Evolutionary conservation across 2,888 invertebrate species (phyloP).

Genomic region (Eristalis tenax): DNA sequence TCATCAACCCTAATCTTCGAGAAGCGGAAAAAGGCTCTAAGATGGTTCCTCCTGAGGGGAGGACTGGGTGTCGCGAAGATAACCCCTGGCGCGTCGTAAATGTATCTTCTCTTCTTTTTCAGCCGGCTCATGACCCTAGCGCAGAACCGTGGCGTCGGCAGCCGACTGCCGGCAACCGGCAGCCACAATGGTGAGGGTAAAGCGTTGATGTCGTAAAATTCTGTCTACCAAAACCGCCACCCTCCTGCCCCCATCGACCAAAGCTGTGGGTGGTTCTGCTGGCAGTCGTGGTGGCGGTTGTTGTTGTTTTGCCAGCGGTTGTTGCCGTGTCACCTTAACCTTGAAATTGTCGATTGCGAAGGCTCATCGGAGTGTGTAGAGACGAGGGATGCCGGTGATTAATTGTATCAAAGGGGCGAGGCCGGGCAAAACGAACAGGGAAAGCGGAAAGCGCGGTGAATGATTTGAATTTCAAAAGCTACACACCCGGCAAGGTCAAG

Average conservation of each 20-base stretch:
- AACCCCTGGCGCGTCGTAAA: conserved; percentile 61
- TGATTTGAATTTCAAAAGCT: conserved; percentile 27
- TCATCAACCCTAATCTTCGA: conserved; percentile 65
- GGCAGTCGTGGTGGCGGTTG: not conserved
- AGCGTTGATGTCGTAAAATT: conserved; percentile 66
- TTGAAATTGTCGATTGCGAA: conserved; percentile 57
- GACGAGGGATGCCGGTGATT: conserved; percentile 49
- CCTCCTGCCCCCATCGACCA: conserved; percentile 15
- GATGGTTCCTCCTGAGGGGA: conserved; percentile 46
- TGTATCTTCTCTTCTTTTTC: conserved; percentile 42
- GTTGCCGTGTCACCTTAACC: conserved; percentile 65
- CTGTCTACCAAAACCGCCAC: conserved; percentile 5
- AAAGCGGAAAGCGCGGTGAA: not conserved
- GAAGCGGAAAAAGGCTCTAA: conserved; percentile 43
- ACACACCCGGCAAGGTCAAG: conserved; percentile 53
- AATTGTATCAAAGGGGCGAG: conserved; percentile 50
- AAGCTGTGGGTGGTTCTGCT: not conserved
- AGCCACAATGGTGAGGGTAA: conserved; percentile 52
- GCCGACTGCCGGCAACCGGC: conserved; percentile 16
- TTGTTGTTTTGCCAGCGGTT: conserved; percentile 3
- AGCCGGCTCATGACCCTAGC: conserved; percentile 64
- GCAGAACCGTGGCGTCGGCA: conserved; percentile 12
- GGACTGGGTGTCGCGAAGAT: conserved; percentile 61
- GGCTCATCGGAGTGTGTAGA: conserved; percentile 37
- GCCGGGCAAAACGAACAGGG: not conserved